phyloP scores from a whole-genome alignment of 2,797 vertebrate species.

The Okamejei kenojei region DNA sequence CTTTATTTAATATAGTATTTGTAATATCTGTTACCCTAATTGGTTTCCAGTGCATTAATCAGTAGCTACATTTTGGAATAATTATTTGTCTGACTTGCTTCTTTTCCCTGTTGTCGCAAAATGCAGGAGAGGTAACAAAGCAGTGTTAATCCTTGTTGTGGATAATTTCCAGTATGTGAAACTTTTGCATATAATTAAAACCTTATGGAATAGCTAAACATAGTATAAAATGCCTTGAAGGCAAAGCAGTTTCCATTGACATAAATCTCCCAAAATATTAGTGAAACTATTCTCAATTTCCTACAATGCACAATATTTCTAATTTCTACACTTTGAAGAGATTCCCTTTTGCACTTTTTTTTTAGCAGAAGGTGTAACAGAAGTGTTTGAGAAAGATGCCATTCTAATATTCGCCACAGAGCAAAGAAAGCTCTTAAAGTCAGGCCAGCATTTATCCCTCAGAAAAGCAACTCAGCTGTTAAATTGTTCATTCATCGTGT shows the following conservation, averaged over 20 bases:
- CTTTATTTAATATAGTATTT: neutral
- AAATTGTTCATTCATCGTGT: neutral
- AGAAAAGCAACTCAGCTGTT: neutral
- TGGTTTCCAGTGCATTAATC: neutral
- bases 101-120: neutral
- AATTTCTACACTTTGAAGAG: too few relatives aligned
- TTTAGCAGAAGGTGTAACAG: too few relatives aligned
- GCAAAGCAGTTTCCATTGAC: neutral
- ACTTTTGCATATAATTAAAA: neutral
- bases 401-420: neutral
- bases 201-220: neutral
- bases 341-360: too few relatives aligned
- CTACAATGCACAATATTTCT: too few relatives aligned
- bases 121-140: neutral
- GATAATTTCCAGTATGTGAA: conserved; percentile 10
- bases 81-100: neutral
- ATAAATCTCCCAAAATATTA: neutral
- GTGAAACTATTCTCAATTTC: too few relatives aligned
- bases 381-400: too few relatives aligned
- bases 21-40: neutral
- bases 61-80: neutral
- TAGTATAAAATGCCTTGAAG: neutral
- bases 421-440: neutral
- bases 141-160: neutral
- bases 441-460: neutral